A percentile compares a stretch with the other conserved stretches of the same genome.
These are phyloP conservation scores for Carabus problematicus DNA, from an alignment of 2,888 invertebrate genomes.

Conservation along the genomic window DNA sequence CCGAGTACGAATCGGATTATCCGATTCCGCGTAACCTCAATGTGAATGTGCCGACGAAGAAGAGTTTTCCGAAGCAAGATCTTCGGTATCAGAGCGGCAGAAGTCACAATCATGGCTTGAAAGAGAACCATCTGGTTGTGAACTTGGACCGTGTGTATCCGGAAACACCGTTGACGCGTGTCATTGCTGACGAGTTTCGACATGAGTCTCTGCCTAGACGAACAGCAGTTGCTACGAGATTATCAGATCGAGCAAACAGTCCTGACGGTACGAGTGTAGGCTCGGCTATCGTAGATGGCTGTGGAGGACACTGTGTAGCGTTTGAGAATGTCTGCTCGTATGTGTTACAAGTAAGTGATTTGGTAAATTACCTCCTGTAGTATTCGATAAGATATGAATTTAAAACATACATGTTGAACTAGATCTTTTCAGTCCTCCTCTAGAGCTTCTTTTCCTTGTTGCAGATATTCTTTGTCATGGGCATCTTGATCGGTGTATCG, in stretches of 20 bases:
- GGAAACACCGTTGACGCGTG: conserved; percentile 31
- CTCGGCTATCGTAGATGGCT: conserved; percentile 67
- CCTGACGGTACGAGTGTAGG: conserved; percentile 58
- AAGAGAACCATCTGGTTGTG: conserved; percentile 28
- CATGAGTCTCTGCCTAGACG: conserved; percentile 21
- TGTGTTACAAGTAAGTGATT: conserved; percentile 66
- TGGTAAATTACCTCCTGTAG: too few species aligned
- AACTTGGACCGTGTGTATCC: conserved; percentile 36
- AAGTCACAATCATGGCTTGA: conserved; percentile 22
- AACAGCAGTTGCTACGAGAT: conserved; percentile 40
- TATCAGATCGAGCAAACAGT: conserved; percentile 55
- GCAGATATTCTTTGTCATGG: conserved; percentile 72
- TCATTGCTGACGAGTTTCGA: conserved; percentile 24
- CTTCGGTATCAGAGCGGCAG: conserved; percentile 26
- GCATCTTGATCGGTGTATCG: conserved; percentile 70
- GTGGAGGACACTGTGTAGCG: conserved; percentile 73
- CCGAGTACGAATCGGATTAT: conserved; percentile 36
- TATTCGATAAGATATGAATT: too few species aligned
- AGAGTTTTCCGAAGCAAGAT: conserved; percentile 33
- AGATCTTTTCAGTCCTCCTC: too few species aligned
- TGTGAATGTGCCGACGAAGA: conserved; percentile 10
- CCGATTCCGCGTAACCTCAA: conserved; percentile 26
- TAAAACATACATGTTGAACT: too few species aligned
- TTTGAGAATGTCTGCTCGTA: conserved; percentile 77
- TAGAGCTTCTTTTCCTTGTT: too few species aligned